A percentile compares a stretch with the other conserved stretches of the same genome.
Evolutionary conservation across 2,113 vertebrate genomes (phyloP).

Genomic region (Neoarius graeffei): DNA sequence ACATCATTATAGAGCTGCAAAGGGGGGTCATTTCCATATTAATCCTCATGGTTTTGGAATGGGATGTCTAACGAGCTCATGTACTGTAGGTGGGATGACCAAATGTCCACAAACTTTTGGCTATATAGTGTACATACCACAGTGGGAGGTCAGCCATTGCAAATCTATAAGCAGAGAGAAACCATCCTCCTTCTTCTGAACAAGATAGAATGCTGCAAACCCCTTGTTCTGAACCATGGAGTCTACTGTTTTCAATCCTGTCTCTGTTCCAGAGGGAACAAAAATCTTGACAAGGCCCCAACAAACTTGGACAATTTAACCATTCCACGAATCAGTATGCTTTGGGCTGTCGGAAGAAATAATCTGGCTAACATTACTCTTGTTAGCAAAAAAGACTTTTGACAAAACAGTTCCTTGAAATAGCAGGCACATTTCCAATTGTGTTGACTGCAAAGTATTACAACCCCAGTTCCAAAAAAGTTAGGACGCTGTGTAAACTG

Average conservation of each 20-base stretch:
- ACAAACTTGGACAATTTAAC: neutral
- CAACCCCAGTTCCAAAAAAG: too few species aligned
- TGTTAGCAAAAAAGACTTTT: neutral
- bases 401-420: neutral
- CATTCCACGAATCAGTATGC: neutral
- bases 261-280: neutral
- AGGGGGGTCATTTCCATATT: neutral
- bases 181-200: neutral
- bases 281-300: neutral
- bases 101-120: neutral
- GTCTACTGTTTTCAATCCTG: neutral
- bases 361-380: neutral
- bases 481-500: too few species aligned
- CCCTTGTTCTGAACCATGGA: neutral
- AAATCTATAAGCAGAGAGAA: neutral
- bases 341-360: neutral
- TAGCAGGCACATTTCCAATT: neutral
- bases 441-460: neutral
- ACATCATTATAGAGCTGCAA: neutral
- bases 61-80: neutral
- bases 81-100: neutral
- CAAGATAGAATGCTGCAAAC: neutral
- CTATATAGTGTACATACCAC: neutral
- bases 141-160: neutral
- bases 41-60: neutral